phyloP scores from a whole-genome alignment of 2,113 vertebrate species.

The Bufo gargarizans region DNA sequence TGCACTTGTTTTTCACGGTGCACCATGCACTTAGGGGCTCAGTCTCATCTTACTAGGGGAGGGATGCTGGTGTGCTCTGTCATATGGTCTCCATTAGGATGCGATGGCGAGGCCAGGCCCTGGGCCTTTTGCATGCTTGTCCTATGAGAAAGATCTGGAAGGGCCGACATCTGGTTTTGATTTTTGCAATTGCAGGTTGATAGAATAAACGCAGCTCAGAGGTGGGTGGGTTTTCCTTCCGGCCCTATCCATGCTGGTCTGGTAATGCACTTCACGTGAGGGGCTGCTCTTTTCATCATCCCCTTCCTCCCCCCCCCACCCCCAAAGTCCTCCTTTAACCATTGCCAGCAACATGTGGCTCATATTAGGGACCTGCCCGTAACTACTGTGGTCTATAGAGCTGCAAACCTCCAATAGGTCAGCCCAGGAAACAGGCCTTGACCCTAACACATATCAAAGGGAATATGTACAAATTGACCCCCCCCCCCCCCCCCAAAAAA shows the following conservation, averaged over 20 bases:
- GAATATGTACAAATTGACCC: conserved; percentile 43
- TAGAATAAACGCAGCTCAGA: conserved; percentile 83
- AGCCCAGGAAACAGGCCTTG: conserved; percentile 57
- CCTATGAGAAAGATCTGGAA: conserved; percentile 83
- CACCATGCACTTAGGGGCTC: conserved; percentile 85
- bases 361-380: conserved; percentile 77
- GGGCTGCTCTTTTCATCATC: conserved; percentile 76
- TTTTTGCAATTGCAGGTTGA: conserved; percentile 92
- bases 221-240: conserved; percentile 96
- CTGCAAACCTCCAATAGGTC: conserved; percentile 67
- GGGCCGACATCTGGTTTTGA: conserved; percentile 87
- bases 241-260: conserved; percentile 74
- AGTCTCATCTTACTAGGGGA: conserved; percentile 66
- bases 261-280: conserved; percentile 73
- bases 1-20: conserved; percentile 90
- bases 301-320: conserved; percentile 61
- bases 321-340: conserved; percentile 58
- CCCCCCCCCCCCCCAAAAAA: neutral
- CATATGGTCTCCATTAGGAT: conserved; percentile 91
- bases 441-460: conserved; percentile 49
- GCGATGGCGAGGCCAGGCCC: conserved; percentile 83
- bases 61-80: conserved; percentile 70
- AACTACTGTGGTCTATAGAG: conserved; percentile 72
- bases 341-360: conserved; percentile 75
- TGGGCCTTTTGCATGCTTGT: conserved; percentile 77